Evolutionary conservation across 2,888 invertebrate genomes (phyloP).

Genomic region (Spatulosminthurus flaviceps): DNA sequence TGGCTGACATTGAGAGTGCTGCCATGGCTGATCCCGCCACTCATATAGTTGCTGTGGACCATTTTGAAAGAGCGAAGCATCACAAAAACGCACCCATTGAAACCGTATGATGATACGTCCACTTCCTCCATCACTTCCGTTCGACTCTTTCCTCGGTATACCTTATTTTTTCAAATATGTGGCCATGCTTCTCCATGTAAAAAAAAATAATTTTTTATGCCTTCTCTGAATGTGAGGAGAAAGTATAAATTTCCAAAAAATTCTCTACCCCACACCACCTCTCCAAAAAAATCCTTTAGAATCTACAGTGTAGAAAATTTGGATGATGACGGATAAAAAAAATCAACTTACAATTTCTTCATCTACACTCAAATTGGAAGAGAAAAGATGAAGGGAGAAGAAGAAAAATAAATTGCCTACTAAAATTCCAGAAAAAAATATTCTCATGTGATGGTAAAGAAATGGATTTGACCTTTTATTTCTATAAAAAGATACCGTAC

Average conservation of each 20-base stretch:
- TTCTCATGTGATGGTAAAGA: conserved; percentile 31
- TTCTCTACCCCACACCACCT: conserved; percentile 6
- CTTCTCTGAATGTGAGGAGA: too few relatives aligned
- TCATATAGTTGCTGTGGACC: conserved; percentile 60
- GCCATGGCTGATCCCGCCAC: conserved; percentile 57
- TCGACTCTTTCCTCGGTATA: neutral
- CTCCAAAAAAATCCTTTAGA: too few relatives aligned
- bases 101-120: conserved; percentile 58
- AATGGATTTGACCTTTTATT: conserved; percentile 2
- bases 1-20: conserved; percentile 60
- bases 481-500: conserved; percentile 10
- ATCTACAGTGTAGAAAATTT: too few relatives aligned
- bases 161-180: conserved; percentile 11
- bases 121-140: conserved; percentile 41
- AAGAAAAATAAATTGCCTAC: neutral
- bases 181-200: too few relatives aligned
- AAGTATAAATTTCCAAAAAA: too few relatives aligned
- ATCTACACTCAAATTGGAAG: too few relatives aligned
- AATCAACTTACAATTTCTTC: too few relatives aligned
- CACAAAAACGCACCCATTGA: conserved; percentile 57
- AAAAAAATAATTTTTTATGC: too few relatives aligned
- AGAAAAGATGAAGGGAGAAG: neutral
- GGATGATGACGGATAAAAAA: too few relatives aligned
- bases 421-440: conserved; percentile 11
- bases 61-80: conserved; percentile 54